phyloP scores from a whole-genome alignment of 2,888 invertebrate species.

The Fragum whitleyi region DNA sequence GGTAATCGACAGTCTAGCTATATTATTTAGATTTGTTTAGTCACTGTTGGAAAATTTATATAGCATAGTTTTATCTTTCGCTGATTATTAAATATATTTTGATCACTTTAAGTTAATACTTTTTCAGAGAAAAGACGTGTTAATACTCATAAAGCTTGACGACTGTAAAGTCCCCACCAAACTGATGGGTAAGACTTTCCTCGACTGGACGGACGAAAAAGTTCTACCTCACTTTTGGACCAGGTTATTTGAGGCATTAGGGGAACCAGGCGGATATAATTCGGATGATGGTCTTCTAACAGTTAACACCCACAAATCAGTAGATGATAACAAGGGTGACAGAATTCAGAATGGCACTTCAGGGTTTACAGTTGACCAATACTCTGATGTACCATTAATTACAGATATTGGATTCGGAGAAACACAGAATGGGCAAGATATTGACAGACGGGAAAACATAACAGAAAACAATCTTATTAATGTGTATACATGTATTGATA shows the following conservation, averaged over 20 bases:
- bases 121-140: slow-evolving; percentile 69
- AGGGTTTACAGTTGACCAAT: not conserved
- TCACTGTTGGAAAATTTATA: no score
- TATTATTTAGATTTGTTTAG: no score
- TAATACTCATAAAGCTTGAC: slow-evolving; percentile 69
- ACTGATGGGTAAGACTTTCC: slow-evolving; percentile 71
- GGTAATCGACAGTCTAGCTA: no score
- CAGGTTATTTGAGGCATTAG: slow-evolving; percentile 66
- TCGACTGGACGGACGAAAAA: slow-evolving; percentile 70
- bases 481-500: no score
- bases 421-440: no score
- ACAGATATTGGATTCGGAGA: not conserved
- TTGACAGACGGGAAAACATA: no score
- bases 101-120: no score
- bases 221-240: slow-evolving; percentile 72
- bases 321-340: not conserved
- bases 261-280: slow-evolving; percentile 54
- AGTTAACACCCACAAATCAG: not conserved
- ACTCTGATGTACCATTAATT: not conserved
- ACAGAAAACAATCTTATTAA: no score
- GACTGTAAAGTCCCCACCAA: slow-evolving; percentile 70
- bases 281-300: slow-evolving; percentile 2
- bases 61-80: no score
- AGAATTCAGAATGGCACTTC: not conserved
- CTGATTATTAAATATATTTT: no score